Evolutionary conservation across 2,888 invertebrate genomes (phyloP), one percentile per base, ranked within the genome.

Genomic region (Myopa testacea): DNA sequence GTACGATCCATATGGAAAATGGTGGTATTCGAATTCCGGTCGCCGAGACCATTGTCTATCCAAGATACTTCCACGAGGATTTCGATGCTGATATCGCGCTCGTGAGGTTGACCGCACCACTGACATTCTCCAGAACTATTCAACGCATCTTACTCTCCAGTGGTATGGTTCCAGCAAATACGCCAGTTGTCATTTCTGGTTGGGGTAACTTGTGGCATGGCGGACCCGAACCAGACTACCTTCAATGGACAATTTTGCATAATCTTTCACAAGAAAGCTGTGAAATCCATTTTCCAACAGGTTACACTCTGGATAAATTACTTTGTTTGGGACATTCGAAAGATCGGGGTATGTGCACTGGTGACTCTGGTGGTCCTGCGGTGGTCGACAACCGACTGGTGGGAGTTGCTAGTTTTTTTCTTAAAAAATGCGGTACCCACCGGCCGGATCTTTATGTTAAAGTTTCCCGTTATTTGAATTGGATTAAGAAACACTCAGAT

Each of bases 1-100:
- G 89, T 52, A 84, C 86, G 4, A 85, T 83, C 68, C 83, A 85
- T 67, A 83, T 87, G 10, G 84, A 83, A 67, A 79, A 78, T n/a
- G 88, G 87, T n/a, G 89, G 89, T 14, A 83, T 81, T 52, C 76
- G 82, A 6, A 81, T 84, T 0, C 63, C 72, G 16, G 82, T 86
- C 6, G 83, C 80, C 55, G 73, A 82, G 55, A 85, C 86, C 45
- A 81, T 50, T 45, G 45, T 45, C 0, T 10, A 45, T 45, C 45
- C 45, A 45, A 45, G 10, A 45, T 45, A 8, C 10, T 10, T 6
- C 45, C 1, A 45, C 6, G 6, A 1, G 6, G 10, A 45, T 10
- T 8, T 1, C 6, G 10, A 6, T 10, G 45, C 45, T 16, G 88
- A 87, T 45, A 76, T 88, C 45, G 88, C 88, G 0, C 52, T 88